Base-by-base conservation (phyloP, 2,113 vertebrate genomes). In the Turdus rufiventris region DNA sequence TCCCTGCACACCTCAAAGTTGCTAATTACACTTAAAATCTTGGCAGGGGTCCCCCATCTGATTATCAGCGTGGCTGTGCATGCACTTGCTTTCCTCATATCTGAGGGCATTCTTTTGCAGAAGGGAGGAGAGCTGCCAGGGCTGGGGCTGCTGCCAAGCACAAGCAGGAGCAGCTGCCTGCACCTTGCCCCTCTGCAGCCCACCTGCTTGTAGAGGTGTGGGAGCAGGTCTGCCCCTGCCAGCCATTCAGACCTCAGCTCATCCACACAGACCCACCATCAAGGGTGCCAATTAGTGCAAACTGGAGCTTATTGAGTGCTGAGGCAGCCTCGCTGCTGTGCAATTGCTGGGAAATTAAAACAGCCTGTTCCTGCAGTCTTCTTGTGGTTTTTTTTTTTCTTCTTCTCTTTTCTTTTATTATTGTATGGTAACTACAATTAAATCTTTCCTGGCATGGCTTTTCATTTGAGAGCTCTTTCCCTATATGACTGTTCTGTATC, bases 271-370 rank as follows among this genome's bases (percentile, higher is more conserved):
- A 71, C 34, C n/a, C 3, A 3, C 57, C 82, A 85, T 26, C 38
- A 50, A 87, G 45, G 57, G 73, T 60, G 76, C 65, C 94, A 87
- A 48, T 90, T 89, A 87, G 43, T 85, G 75, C 43, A 85, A 79
- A 45, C 6, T 2, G 45, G 70, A 79, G 58, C 50, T 85, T 17
- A 67, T 40, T 93, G 86, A 94, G 61, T 0, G 1, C 45, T 71
- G 91, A 90, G 68, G 19, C 6, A 3, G 54, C 40, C 57, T 90
- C 71, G 71, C 67, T 85, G 90, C 86, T 91, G 40, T 91, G 81
- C 68, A 84, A 72, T 85, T 92, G 57, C 84, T 79, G 58, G 68
- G 67, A 95, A 91, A 96, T 36, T 17, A 92, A 96, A 96, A 70
- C 86, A 92, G 36, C 12, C 75, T 80, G 51, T 74, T 95, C 68